A percentile compares a stretch with the other conserved stretches of the same genome.
These are phyloP conservation scores for Lasiurus borealis DNA, from an alignment of 2,113 vertebrate genomes.

Conservation along the genomic window DNA sequence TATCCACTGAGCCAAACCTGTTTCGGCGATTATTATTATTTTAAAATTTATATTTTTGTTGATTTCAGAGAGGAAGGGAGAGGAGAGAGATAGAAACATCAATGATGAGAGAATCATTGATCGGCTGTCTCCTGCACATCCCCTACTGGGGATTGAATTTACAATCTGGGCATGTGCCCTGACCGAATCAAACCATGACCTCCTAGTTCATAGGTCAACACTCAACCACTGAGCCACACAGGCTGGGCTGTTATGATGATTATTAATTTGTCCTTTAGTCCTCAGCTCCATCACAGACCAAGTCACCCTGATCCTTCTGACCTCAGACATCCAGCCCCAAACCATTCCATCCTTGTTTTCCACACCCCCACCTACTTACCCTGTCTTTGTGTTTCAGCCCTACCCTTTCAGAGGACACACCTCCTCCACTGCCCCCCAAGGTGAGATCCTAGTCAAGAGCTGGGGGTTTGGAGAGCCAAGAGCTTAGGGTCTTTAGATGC, in stretches of 20 bases:
- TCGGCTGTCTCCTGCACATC: no score
- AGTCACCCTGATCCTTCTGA: not conserved
- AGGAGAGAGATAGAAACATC: no score
- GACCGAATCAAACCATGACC: no score
- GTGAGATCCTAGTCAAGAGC: constrained; percentile 80
- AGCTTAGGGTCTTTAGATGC: not conserved
- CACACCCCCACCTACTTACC: not conserved
- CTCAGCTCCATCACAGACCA: not conserved
- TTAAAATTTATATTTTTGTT: no score
- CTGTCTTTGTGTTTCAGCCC: constrained; percentile 80
- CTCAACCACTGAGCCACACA: no score
- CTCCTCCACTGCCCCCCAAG: constrained; percentile 94
- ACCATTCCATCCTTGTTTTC: not conserved
- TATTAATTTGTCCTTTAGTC: not conserved
- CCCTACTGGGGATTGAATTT: no score
- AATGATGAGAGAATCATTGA: no score
- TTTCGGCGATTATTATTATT: not conserved
- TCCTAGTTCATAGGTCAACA: no score
- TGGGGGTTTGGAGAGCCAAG: not conserved
- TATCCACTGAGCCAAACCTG: no score
- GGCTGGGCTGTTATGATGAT: not conserved
- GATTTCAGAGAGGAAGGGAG: no score
- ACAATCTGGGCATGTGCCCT: no score
- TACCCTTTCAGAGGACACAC: constrained; percentile 77
- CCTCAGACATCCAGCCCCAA: not conserved